Evolutionary conservation across 2,797 vertebrate species (phyloP), one percentile per base, ranked within the genome.

Genomic region (Sardinella longiceps): DNA sequence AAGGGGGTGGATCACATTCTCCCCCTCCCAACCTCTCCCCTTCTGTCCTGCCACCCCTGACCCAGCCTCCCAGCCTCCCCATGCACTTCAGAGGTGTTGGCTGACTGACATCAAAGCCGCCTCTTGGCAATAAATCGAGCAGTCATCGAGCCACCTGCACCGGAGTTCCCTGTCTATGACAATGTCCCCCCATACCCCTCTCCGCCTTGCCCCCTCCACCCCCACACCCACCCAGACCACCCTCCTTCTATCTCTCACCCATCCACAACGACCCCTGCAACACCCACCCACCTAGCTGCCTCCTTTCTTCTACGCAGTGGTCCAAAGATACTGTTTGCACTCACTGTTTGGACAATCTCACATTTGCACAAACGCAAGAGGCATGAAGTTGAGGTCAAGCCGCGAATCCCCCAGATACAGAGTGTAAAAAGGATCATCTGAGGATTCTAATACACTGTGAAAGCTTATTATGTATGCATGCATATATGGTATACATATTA

Each of bases 11-110:
- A 83, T 86, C 83, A 53, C 83, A 83, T 89, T 89, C 88, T 43
- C 33, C 70, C 33, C 70, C 66, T 33, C 30, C 63, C 63, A 28
- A 15, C 63, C 63, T 37, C 63, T 77, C 14, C 70, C 18, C 18
- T 77, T 20, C 70, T 77, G 70, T 77, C 70, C 70, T 39, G 33
- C 37, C 70, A 77, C 70, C 70, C 70, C 5, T 5, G 18, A 37
- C 33, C 30, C 89, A 77, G 1, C 33, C 66, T 2, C 15, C 70
- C 33, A 23, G 7, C 70, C 86, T 88, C 81, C 83, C 80, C 89
- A 86, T 91, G 89, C 89, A 88, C 88, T 88, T 89, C 83, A 91
- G 87, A 90, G 88, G 89, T 90, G 88, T 87, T 89, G 82, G 70
- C 87, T 86, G 84, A 84, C 87, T 84, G 86, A 89, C 90, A 89